Evolutionary conservation across 2,797 vertebrate species (phyloP).

Genomic region (Premnoplex brunnescens): DNA sequence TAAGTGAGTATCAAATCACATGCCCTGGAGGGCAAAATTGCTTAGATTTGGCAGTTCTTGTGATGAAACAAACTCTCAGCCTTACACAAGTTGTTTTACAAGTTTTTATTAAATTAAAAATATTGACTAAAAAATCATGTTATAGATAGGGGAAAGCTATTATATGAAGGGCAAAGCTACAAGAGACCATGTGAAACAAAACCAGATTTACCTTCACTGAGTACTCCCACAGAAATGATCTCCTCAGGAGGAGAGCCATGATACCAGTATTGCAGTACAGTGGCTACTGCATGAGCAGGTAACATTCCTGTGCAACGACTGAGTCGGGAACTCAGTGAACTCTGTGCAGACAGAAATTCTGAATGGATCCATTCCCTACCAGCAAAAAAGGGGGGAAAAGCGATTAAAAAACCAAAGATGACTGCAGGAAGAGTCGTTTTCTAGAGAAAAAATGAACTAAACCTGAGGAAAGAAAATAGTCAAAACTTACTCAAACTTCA

Average conservation of each 20-base stretch:
- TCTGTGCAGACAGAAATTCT: conserved; percentile 75
- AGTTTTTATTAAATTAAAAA: background rate
- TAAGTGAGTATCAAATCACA: background rate
- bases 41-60: background rate
- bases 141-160: background rate
- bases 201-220: conserved; percentile 79
- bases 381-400: background rate
- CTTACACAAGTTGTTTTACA: background rate
- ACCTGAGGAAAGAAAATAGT: background rate
- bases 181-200: background rate
- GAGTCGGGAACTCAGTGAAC: background rate
- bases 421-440: background rate
- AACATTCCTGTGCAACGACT: conserved; percentile 70
- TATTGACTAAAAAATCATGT: background rate
- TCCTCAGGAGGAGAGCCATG: conserved; percentile 73
- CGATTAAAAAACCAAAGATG: background rate
- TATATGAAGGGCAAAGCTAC: background rate
- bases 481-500: background rate
- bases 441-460: background rate
- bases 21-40: background rate
- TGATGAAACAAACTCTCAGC: background rate
- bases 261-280: conserved; percentile 84
- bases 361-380: conserved; percentile 83
- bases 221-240: conserved; percentile 83
- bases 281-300: conserved; percentile 78